A percentile compares a stretch with the other conserved stretches of the same genome.
phyloP scores from a whole-genome alignment of 2,113 vertebrate species.

The Bagarius yarrelli region DNA sequence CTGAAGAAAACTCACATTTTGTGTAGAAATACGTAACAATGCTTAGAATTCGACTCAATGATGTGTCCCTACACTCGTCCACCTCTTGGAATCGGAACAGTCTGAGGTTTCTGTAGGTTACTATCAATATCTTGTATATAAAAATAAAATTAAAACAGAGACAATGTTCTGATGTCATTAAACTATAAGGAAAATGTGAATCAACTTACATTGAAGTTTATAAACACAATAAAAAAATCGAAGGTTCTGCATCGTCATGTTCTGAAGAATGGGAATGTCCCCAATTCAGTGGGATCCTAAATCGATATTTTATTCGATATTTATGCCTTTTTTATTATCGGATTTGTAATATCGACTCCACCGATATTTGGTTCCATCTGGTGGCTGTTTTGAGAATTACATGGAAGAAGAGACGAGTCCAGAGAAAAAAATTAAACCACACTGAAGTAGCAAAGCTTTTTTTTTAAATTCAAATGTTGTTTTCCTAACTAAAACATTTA shows the following conservation, averaged over 20 bases:
- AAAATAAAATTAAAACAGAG: background rate
- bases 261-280: background rate
- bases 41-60: too few species aligned
- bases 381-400: too few species aligned
- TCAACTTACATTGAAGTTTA: too few species aligned
- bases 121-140: background rate
- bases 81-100: background rate
- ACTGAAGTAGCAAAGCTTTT: too few species aligned
- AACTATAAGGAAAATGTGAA: too few species aligned
- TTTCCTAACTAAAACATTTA: too few species aligned
- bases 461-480: too few species aligned
- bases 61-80: background rate
- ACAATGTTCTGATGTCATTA: background rate
- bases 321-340: too few species aligned
- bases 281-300: background rate
- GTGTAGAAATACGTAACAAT: background rate
- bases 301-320: background rate
- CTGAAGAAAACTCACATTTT: conserved; percentile 27
- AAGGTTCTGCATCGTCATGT: background rate
- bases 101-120: background rate
- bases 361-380: too few species aligned
- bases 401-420: too few species aligned
- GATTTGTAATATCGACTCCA: too few species aligned
- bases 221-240: background rate
- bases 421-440: too few species aligned